Base-by-base conservation (phyloP, 2,797 vertebrate genomes). In the Melopsittacus undulatus region DNA sequence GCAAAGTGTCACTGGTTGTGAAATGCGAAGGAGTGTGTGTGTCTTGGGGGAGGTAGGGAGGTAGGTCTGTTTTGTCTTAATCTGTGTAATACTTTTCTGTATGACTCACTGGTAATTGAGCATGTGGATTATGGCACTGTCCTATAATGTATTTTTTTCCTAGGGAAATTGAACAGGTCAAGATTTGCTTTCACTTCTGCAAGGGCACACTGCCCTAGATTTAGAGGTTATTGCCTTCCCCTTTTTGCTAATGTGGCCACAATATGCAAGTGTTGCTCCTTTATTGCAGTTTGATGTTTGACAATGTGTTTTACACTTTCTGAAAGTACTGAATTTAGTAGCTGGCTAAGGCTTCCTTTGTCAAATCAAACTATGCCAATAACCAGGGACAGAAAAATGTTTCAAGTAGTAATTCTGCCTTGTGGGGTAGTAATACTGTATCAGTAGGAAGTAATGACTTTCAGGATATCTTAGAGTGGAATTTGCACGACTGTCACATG, bases 341-440 rank as follows among this genome's bases (percentile, higher is more conserved):
- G 21, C n/a, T 79, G 54, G 12, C 22, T 54, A 59, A 54, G 46
- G 45, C 23, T 80, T 68, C 19, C 13, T 56, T 42, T 49, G 51
- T 59, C 72, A 78, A 70, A 49, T 38, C 12, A 76, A 27, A 32
- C 34, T 30, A 27, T 79, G 7, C 19, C 17, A 62, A 13, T 82
- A 74, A 48, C 24, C 11, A 43, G 17, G 12, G 15, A 64, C 18
- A 17, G 22, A 2, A 72, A 42, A 10, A 2, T 24, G 23, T 59
- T 67, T 20, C 13, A 36, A 51, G 8, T 43, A 56, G 46, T 46
- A 61, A 45, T 75, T 86, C 26, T 68, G 40, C 64, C 4, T 64
- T 70, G 43, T 0, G 1, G 30, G n/a, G 11, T 4, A 0, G 0
- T 54, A 42, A 22, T 69, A 30, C 20, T 64, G 4, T 63, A 38